Evolutionary conservation across 2,888 invertebrate genomes (phyloP).

Genomic region (Drosophila percnosoma): DNA sequence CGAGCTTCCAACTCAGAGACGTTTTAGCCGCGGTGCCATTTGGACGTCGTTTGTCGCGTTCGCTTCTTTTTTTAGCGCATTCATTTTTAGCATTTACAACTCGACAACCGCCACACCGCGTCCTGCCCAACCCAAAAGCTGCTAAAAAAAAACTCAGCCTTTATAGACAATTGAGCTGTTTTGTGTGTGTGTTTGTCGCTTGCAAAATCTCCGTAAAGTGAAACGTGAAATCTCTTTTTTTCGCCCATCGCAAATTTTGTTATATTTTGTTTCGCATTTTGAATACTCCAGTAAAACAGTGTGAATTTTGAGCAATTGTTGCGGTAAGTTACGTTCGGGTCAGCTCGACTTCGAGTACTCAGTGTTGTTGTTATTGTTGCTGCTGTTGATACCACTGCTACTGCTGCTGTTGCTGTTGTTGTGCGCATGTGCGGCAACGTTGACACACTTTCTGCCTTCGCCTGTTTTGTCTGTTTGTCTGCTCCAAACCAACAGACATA

Average conservation of each 20-base stretch:
- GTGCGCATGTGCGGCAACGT: constrained; percentile 74
- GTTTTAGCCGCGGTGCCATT: constrained; percentile 66
- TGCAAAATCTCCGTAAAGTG: constrained; percentile 62
- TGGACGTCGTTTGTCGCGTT: constrained; percentile 60
- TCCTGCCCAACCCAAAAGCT: constrained; percentile 30
- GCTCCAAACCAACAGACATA: constrained; percentile 45
- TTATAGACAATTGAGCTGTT: constrained; percentile 18
- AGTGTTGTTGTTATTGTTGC: constrained; percentile 12
- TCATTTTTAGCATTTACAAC: constrained; percentile 4
- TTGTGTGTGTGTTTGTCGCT: constrained; percentile 29
- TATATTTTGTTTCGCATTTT: constrained; percentile 9
- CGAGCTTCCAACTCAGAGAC: constrained; percentile 60
- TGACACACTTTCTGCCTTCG: constrained; percentile 73
- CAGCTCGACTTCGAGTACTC: constrained; percentile 21
- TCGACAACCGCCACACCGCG: constrained; percentile 37
- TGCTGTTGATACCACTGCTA: constrained; percentile 11
- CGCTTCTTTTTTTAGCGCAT: constrained; percentile 17
- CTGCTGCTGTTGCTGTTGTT: constrained; percentile 29
- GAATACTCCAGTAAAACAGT: constrained; percentile 41
- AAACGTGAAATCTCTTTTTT: constrained; percentile 55
- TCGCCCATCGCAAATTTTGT: constrained; percentile 20
- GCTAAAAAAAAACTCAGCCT: constrained; percentile 34
- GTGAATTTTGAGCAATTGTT: constrained; percentile 57
- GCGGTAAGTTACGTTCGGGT: constrained; percentile 65
- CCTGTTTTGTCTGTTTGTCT: constrained; percentile 31